Base-by-base conservation (phyloP, 1,140 invertebrate species). In the Heliconius melpomene region DNA sequence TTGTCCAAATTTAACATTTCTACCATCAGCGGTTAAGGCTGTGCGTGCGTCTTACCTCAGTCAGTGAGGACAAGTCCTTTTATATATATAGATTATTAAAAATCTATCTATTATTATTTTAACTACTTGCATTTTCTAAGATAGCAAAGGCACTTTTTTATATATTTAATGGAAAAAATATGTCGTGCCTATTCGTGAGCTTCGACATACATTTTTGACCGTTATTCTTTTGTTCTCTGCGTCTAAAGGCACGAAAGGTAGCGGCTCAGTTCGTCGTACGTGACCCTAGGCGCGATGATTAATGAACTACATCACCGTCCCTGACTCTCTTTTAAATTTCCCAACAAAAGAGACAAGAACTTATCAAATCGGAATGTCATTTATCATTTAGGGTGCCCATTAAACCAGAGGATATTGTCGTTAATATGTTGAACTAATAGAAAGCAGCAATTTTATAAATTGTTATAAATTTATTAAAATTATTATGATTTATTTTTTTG, bases 241-340 rank as follows among this genome's bases (percentile, higher is more conserved):
- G 46, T 79, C 50, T 77, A 82, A 82, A 78, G 78, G 78, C 74
- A 75, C 66, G 66, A 26, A 76, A 78, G 78, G 60, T 79, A 60
- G 78, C 78, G 66, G 73, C 81, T 75, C 72, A 74, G 79, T 82
- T 82, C 72, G 32, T 57, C 74, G 71, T 75, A 79, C 78, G 78
- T 79, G 75, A 80, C 81, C 81, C 66, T n/a, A 79, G 81, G 75
- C 81, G 75, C 74, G 36, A 80, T 82, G 81, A 82, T 82, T 82
- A 82, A 82, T 82, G 81, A 82, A 82, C 79, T 77, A 73, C 60
- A 73, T 77, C n/a, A 78, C 75, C 74, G 77, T 76, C 77, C 66
- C 74, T 82, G 72, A 75, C 78, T 77, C 74, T 38, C 72, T 77
- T 78, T 72, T 77, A 80, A 82, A 57, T 80, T 74, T 79, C 74